Evolutionary conservation across 2,113 vertebrate species (phyloP).

Genomic region (Ursus arctos): DNA sequence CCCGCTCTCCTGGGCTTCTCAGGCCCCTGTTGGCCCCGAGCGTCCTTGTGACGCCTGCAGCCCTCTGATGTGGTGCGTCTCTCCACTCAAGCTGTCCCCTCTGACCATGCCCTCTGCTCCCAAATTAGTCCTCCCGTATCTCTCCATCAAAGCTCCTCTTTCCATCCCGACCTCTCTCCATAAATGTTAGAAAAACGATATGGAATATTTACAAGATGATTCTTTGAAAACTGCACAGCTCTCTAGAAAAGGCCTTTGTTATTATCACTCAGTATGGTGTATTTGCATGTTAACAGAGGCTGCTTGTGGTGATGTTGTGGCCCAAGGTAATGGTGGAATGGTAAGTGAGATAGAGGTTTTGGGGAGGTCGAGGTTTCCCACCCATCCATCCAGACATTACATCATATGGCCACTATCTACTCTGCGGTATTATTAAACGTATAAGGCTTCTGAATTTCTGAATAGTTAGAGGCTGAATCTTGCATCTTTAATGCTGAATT

Average conservation of each 20-base stretch:
- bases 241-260: background rate
- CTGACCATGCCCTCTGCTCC: slow-evolving; percentile 44
- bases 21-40: background rate
- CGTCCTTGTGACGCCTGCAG: background rate
- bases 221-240: background rate
- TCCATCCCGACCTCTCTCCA: background rate
- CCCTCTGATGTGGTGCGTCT: background rate
- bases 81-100: background rate
- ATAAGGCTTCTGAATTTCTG: slow-evolving; percentile 11
- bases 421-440: background rate
- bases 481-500: background rate
- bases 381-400: background rate
- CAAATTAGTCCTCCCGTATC: slow-evolving; percentile 46
- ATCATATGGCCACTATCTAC: background rate
- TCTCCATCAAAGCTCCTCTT: slow-evolving; percentile 5
- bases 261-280: background rate
- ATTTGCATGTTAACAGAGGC: background rate
- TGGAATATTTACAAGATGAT: background rate
- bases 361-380: background rate
- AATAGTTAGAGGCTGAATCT: background rate
- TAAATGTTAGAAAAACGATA: background rate
- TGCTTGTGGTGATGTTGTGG: background rate
- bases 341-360: background rate
- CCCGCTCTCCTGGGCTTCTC: background rate
- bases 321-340: background rate